phyloP scores from a whole-genome alignment of 2,113 vertebrate species.

The Cyprinodon variegatus region DNA sequence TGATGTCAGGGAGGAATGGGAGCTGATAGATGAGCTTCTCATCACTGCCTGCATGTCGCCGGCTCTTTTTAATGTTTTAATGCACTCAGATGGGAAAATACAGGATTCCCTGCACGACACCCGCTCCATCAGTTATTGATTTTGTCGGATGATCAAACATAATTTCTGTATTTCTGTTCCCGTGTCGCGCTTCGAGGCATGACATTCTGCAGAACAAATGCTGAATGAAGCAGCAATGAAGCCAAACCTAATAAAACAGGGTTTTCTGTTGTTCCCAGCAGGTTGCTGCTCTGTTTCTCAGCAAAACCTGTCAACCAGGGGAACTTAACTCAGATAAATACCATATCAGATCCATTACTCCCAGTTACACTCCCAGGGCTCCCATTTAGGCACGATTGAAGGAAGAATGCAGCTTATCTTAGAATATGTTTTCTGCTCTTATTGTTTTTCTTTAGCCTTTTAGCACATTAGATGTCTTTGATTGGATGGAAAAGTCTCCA shows the following conservation, averaged over 20 bases:
- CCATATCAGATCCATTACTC: not conserved
- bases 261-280: not conserved
- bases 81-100: not conserved
- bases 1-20: conserved; percentile 11
- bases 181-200: not conserved
- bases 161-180: not conserved
- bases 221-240: not conserved
- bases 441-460: not conserved
- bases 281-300: not conserved
- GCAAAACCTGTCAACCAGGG: not conserved
- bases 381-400: not conserved
- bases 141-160: conserved; percentile 7
- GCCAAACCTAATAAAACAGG: not conserved
- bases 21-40: conserved; percentile 37
- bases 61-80: not conserved
- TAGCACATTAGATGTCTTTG: not conserved
- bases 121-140: conserved; percentile 5
- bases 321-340: not conserved
- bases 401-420: not conserved
- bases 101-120: not conserved
- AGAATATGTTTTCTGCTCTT: not conserved
- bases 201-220: not conserved
- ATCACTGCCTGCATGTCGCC: not conserved
- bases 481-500: not conserved
- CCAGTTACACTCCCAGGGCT: not conserved